These are phyloP conservation scores for Copidosoma floridanum DNA, from an alignment of 1,140 invertebrate genomes.

Conservation along the genomic window DNA sequence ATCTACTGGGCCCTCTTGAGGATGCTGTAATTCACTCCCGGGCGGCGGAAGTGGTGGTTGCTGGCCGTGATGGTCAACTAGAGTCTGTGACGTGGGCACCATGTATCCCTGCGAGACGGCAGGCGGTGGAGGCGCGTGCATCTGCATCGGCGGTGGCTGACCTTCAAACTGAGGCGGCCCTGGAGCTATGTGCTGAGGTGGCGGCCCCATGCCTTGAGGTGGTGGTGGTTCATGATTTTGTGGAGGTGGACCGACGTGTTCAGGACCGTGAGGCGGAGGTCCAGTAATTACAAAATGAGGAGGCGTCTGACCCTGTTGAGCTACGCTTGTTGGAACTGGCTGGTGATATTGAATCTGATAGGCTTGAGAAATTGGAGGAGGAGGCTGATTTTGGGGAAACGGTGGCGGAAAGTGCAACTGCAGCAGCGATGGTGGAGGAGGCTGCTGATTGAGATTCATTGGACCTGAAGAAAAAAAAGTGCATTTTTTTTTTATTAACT, in stretches of 20 bases:
- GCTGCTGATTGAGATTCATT: slow-evolving; percentile 48
- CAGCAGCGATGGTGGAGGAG: slow-evolving; percentile 45
- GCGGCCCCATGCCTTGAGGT: slow-evolving; percentile 39
- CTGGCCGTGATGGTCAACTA: slow-evolving; percentile 24
- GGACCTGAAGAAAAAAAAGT: slow-evolving; percentile 24
- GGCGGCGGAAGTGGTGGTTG: slow-evolving; percentile 40
- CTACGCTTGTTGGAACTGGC: slow-evolving; percentile 35
- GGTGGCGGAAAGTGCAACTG: slow-evolving; percentile 53
- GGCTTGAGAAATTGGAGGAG: slow-evolving; percentile 51
- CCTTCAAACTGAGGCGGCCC: slow-evolving; percentile 47
- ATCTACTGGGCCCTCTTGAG: slow-evolving; percentile 42
- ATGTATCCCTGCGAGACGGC: slow-evolving; percentile 35
- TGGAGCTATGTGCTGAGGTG: slow-evolving; percentile 40
- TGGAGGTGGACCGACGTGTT: slow-evolving; percentile 43
- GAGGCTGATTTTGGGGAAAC: slow-evolving; percentile 52
- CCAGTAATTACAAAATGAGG: slow-evolving; percentile 48
- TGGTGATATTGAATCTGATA: slow-evolving; percentile 55
- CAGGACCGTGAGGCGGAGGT: slow-evolving; percentile 31
- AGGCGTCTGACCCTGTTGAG: slow-evolving; percentile 41
- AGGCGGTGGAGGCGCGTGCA: slow-evolving; percentile 35
- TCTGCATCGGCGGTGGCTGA: slow-evolving; percentile 41
- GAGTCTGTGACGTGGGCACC: slow-evolving; percentile 14
- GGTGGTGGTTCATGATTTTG: slow-evolving; percentile 44
- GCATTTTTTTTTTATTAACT: no score
- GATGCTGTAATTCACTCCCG: slow-evolving; percentile 41